Conservation (phyloP, 2,113 vertebrate species). For the Microcebus lehilahytsara region DNA sequence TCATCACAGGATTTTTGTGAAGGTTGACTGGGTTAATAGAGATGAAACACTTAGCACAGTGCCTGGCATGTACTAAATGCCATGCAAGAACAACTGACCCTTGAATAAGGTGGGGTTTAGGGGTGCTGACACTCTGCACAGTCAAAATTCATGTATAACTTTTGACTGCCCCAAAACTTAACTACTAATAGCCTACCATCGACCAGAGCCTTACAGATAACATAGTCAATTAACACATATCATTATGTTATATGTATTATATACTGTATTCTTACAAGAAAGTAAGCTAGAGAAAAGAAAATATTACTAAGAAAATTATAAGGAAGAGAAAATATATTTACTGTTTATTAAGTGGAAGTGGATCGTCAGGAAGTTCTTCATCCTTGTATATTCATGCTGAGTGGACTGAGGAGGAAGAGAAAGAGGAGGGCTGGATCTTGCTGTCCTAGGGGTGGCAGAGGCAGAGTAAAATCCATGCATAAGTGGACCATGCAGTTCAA, state of each 20-base stretch:
- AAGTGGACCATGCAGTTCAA: background rate
- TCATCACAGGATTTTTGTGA: background rate
- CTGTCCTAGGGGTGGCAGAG: background rate
- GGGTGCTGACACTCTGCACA: background rate
- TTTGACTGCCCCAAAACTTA: background rate
- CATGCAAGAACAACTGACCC: background rate
- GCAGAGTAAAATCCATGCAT: background rate
- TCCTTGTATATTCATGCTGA: background rate
- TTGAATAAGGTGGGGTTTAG: background rate
- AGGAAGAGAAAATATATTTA: background rate
- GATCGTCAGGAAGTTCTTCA: background rate
- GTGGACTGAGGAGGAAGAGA: background rate
- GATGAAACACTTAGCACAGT: background rate
- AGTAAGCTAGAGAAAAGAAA: background rate
- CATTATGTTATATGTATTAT: background rate
- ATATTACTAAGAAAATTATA: background rate
- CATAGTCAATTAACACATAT: background rate
- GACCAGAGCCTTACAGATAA: background rate
- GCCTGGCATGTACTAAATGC: background rate
- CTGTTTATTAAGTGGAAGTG: background rate
- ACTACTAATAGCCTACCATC: background rate
- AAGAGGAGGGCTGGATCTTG: background rate
- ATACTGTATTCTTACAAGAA: background rate
- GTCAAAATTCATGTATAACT: background rate
- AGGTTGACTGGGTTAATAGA: background rate